Conservation (phyloP, 2,113 vertebrate genomes). For the Oncorhynchus masou region DNA sequence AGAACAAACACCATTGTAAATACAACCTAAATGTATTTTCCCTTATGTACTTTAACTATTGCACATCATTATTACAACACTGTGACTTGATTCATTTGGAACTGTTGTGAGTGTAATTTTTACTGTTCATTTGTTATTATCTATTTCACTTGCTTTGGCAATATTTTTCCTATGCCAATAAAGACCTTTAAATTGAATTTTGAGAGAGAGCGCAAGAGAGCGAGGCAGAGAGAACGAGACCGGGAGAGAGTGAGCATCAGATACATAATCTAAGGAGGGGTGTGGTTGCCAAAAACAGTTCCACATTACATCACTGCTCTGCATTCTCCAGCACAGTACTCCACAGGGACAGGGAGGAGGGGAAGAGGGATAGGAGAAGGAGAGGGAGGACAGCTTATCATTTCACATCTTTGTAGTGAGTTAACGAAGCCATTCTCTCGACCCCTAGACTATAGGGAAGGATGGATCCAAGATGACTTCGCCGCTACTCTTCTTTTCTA, state of each 20-base stretch:
- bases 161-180: no score
- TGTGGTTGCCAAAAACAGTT: conserved; percentile 37
- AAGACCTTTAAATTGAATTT: no score
- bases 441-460: not conserved
- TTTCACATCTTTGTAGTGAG: not conserved
- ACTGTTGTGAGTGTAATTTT: no score
- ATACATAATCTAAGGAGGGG: conserved; percentile 58
- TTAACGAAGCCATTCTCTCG: not conserved
- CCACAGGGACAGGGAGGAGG: conserved; percentile 14
- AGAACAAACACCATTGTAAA: no score
- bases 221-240: no score
- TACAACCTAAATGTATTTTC: no score
- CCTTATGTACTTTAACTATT: no score
- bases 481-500: not conserved
- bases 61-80: no score
- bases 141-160: no score
- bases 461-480: not conserved
- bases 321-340: conserved; percentile 29
- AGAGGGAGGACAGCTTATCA: not conserved
- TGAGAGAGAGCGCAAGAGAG: no score
- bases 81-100: no score
- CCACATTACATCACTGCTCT: conserved; percentile 53
- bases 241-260: conserved; percentile 20
- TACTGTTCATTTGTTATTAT: no score
- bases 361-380: not conserved